Conservation (phyloP, 2,888 invertebrate genomes). For the Lobophora halterata region DNA sequence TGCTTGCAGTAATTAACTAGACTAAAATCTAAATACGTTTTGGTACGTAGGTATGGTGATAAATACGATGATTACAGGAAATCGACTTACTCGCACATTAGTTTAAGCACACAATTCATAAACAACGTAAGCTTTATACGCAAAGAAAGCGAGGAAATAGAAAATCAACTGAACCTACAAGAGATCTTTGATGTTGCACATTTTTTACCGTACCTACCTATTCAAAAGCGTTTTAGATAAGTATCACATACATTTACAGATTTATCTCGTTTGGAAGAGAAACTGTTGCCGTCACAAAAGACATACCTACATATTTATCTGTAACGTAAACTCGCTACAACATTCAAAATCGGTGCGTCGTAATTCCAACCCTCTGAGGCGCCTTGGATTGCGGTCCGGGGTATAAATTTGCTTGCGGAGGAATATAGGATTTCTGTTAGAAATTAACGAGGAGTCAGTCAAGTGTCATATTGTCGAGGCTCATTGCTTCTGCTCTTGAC, state of each 20-base stretch:
- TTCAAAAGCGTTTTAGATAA: neutral
- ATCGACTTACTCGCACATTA: too few species aligned
- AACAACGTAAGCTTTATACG: too few species aligned
- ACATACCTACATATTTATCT: slow-evolving; percentile 66
- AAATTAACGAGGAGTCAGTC: slow-evolving; percentile 75
- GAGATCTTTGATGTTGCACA: too few species aligned
- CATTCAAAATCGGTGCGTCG: slow-evolving; percentile 42
- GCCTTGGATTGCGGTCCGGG: slow-evolving; percentile 42
- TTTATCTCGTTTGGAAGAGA: slow-evolving; percentile 35
- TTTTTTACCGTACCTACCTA: neutral
- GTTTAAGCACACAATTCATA: too few species aligned
- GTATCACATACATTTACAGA: slow-evolving; percentile 1
- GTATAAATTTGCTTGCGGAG: slow-evolving; percentile 47
- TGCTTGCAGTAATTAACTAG: slow-evolving; percentile 31
- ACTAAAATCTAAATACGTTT: slow-evolving; percentile 14
- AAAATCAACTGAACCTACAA: too few species aligned
- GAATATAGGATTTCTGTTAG: slow-evolving; percentile 58
- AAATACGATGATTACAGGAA: too few species aligned
- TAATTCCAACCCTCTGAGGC: slow-evolving; percentile 40
- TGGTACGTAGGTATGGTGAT: neutral
- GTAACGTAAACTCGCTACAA: slow-evolving; percentile 61
- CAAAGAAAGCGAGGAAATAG: too few species aligned
- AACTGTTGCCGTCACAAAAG: slow-evolving; percentile 42
- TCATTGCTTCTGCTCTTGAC: slow-evolving; percentile 55
- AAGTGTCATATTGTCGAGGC: slow-evolving; percentile 59